These are phyloP conservation scores for Dryoscopus gambensis DNA, from an alignment of 2,113 vertebrate species.

Conservation along the genomic window DNA sequence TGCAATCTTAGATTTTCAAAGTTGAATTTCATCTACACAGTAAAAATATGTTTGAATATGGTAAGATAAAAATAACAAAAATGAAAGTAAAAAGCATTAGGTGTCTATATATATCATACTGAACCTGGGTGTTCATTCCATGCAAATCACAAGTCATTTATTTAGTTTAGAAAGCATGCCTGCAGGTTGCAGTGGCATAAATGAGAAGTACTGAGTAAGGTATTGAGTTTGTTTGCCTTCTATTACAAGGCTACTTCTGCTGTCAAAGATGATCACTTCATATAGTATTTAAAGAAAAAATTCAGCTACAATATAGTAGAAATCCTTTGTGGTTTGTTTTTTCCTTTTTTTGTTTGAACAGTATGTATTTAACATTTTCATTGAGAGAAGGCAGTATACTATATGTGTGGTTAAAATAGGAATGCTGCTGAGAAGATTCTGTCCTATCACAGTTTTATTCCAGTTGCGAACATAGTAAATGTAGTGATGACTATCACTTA, in stretches of 20 bases:
- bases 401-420: background rate
- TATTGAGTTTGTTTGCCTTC: background rate
- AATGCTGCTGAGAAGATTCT: background rate
- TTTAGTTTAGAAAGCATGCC: background rate
- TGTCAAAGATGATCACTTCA: background rate
- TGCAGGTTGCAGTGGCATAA: background rate
- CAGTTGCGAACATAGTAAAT: background rate
- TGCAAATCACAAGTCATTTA: background rate
- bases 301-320: background rate
- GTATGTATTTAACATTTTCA: background rate
- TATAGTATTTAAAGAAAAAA: background rate
- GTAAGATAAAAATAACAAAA: background rate
- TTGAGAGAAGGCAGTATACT: background rate
- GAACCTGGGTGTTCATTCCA: background rate
- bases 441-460: background rate
- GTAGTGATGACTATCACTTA: background rate
- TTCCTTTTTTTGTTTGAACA: background rate
- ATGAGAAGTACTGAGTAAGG: background rate
- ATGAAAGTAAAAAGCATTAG: background rate
- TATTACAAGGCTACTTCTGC: background rate
- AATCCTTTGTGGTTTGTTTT: background rate
- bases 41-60: background rate
- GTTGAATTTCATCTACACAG: background rate
- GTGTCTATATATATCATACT: background rate
- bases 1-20: background rate